Evolutionary conservation across 2,113 vertebrate genomes (phyloP).

Genomic region (Cisticola juncidis): DNA sequence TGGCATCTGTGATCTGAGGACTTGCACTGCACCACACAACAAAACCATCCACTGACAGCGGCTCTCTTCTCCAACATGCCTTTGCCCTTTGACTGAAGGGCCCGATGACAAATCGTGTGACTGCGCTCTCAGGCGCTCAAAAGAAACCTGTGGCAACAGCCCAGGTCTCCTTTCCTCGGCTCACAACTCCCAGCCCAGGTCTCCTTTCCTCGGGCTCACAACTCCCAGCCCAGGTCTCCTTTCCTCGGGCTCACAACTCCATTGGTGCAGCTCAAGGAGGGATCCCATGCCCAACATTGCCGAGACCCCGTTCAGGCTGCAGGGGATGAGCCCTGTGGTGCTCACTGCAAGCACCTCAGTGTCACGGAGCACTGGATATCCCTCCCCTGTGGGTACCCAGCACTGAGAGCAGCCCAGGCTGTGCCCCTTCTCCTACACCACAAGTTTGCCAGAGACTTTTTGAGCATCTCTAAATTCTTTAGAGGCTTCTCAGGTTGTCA

Average conservation of each 20-base stretch:
- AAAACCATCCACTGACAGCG: not conserved
- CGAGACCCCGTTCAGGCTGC: rapidly evolving
- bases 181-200: rapidly evolving
- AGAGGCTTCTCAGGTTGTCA: conserved; percentile 25
- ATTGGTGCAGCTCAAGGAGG: not conserved
- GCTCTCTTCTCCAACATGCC: conserved; percentile 1
- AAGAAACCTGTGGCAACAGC: not conserved
- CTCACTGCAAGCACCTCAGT: not conserved
- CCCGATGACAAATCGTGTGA: not conserved
- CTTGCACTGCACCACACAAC: not conserved
- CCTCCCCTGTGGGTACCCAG: not conserved
- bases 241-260: not conserved
- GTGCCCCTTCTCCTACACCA: not conserved
- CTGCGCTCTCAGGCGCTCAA: not conserved
- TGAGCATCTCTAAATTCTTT: not conserved
- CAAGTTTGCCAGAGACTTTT: not conserved
- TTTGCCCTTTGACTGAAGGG: conserved; percentile 6
- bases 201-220: not conserved
- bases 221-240: not conserved
- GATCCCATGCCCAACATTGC: rapidly evolving
- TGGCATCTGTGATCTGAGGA: not conserved
- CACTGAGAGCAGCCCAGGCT: not conserved
- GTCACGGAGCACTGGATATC: rapidly evolving
- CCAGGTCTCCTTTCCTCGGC: not conserved
- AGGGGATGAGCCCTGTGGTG: not conserved